Percentiles rank a stretch among this genome's conserved stretches.
Evolutionary conservation across 2,888 invertebrate species (phyloP).

Genomic region (Pardosa pseudoannulata): DNA sequence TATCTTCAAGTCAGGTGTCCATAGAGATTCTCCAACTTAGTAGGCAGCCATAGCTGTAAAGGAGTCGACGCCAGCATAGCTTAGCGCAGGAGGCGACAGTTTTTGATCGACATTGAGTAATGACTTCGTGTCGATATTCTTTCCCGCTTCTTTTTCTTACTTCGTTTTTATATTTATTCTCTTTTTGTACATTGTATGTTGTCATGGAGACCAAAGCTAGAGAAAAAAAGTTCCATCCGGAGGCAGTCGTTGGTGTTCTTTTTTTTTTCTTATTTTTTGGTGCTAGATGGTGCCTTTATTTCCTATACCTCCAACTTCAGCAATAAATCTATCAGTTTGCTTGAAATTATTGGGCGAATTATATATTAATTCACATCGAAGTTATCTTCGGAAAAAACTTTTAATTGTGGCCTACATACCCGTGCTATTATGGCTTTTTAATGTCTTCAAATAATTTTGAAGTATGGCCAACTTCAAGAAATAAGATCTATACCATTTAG

Average conservation of each 20-base stretch:
- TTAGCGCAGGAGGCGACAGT: constrained; percentile 68
- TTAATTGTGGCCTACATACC: neutral
- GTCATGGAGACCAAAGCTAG: constrained; percentile 56
- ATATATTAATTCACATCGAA: neutral
- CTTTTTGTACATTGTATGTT: constrained; percentile 61
- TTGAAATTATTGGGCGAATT: constrained; percentile 6
- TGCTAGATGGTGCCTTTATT: constrained; percentile 38
- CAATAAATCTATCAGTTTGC: constrained; percentile 25
- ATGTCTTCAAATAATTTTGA: neutral
- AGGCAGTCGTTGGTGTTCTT: constrained; percentile 45
- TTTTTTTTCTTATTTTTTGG: constrained; percentile 1
- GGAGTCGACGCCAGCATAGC: constrained; percentile 66
- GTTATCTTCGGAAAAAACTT: constrained; percentile 8
- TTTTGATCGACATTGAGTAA: constrained; percentile 72
- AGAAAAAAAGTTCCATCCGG: constrained; percentile 64
- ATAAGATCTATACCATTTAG: too few relatives aligned
- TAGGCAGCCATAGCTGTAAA: constrained; percentile 64
- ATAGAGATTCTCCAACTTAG: constrained; percentile 66
- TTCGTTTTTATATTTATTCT: constrained; percentile 52
- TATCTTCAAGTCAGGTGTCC: constrained; percentile 67
- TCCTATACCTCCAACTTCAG: neutral
- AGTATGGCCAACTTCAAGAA: too few relatives aligned
- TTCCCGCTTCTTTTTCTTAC: constrained; percentile 41
- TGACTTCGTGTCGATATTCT: constrained; percentile 70
- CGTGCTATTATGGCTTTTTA: neutral